Conservation (phyloP, 2,113 vertebrate genomes). For the Podarcis muralis region DNA sequence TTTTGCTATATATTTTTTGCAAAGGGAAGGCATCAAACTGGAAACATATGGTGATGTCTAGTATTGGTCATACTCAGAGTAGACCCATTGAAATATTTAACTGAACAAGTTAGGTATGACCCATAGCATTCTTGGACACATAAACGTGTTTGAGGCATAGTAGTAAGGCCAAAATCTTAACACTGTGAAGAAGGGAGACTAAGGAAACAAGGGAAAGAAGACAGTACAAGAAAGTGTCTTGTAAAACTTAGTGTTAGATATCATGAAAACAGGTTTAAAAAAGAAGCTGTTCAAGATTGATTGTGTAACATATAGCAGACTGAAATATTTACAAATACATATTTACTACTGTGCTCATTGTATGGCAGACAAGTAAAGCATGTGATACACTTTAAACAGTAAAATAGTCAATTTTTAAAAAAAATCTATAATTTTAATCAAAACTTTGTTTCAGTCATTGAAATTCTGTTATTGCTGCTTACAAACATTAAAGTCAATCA, state of each 20-base stretch:
- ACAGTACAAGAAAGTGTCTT: not conserved
- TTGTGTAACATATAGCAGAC: slow-evolving; percentile 56
- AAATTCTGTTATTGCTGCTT: slow-evolving; percentile 85
- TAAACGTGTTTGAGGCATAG: not conserved
- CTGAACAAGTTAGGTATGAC: no score
- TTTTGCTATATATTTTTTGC: not conserved
- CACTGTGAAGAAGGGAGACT: fast-evolving
- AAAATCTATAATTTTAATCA: slow-evolving; percentile 90
- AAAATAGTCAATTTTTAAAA: slow-evolving; percentile 73
- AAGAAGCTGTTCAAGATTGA: slow-evolving; percentile 49
- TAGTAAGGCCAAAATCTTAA: not conserved
- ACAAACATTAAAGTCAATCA: slow-evolving; percentile 85
- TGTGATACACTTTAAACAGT: slow-evolving; percentile 73
- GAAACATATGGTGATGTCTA: not conserved
- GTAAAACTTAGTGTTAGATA: not conserved
- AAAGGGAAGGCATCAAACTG: not conserved
- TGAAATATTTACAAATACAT: slow-evolving; percentile 73
- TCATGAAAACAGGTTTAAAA: slow-evolving; percentile 47
- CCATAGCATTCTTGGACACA: not conserved
- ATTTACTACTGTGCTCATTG: slow-evolving; percentile 70
- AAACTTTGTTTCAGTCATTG: slow-evolving; percentile 85
- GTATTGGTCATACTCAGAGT: no score
- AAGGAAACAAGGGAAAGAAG: not conserved
- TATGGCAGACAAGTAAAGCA: slow-evolving; percentile 68
- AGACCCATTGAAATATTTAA: no score